Percentiles rank a stretch among this genome's conserved stretches.
Evolutionary conservation across 2,797 vertebrate genomes (phyloP).

Genomic region (Streptopelia turtur): DNA sequence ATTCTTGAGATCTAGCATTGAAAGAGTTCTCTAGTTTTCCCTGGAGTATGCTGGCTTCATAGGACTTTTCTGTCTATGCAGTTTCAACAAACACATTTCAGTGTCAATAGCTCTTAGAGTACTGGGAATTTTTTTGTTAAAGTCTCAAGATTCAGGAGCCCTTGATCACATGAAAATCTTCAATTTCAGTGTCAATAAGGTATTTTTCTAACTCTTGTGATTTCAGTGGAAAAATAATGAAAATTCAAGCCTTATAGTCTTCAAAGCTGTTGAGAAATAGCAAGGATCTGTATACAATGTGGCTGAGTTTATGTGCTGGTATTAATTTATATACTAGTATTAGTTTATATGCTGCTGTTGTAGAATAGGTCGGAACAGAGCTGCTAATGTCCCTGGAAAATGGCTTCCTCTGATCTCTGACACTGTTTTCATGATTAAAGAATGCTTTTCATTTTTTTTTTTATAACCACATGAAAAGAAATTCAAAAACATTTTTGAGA

Average conservation of each 20-base stretch:
- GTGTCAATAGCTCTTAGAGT: background rate
- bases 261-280: background rate
- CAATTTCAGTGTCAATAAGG: background rate
- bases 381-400: background rate
- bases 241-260: background rate
- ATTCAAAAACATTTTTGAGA: background rate
- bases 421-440: background rate
- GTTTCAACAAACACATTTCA: background rate
- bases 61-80: background rate
- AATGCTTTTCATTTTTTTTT: background rate
- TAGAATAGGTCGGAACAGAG: background rate
- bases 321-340: background rate
- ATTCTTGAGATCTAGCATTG: accelerated
- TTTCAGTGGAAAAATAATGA: background rate
- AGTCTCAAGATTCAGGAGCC: background rate
- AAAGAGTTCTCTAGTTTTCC: background rate
- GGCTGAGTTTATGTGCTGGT: background rate
- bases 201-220: background rate
- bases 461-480: background rate
- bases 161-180: background rate
- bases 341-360: background rate
- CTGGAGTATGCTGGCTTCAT: background rate
- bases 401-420: background rate
- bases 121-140: background rate
- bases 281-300: accelerated